phyloP scores from a whole-genome alignment of 2,888 invertebrate species.

The Athripsodes cinereus region DNA sequence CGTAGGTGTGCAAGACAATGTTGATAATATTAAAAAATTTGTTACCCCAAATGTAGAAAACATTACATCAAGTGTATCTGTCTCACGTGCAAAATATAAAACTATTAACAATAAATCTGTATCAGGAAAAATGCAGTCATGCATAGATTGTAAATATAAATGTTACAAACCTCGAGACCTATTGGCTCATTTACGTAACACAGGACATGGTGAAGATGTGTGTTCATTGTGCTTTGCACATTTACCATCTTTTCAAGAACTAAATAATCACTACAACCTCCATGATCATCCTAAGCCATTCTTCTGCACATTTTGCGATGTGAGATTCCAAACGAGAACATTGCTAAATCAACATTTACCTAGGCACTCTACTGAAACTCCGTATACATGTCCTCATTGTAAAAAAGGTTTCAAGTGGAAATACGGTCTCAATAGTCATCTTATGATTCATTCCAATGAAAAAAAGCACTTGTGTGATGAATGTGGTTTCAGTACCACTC shows the following conservation, averaged over 20 bases:
- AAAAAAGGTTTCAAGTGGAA: conserved; percentile 53
- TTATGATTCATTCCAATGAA: conserved; percentile 43
- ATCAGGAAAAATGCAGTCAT: conserved; percentile 38
- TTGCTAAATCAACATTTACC: conserved; percentile 47
- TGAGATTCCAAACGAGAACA: conserved; percentile 45
- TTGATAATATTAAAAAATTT: no score
- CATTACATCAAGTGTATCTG: no score
- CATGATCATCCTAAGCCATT: conserved; percentile 46
- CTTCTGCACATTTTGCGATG: conserved; percentile 46
- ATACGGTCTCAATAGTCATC: conserved; percentile 49
- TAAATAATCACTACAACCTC: conserved; percentile 36
- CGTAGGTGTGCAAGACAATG: no score
- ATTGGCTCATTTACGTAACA: conserved; percentile 25
- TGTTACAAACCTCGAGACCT: conserved; percentile 40
- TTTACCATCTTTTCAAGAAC: conserved; percentile 31
- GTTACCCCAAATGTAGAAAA: no score
- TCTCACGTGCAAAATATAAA: no score
- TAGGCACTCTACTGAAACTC: conserved; percentile 48
- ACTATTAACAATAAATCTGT: background rate
- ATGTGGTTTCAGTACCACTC: conserved; percentile 52
- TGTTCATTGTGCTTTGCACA: conserved; percentile 37
- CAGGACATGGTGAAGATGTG: conserved; percentile 28
- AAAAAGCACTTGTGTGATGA: conserved; percentile 52
- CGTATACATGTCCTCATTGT: conserved; percentile 47
- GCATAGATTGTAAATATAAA: conserved; percentile 38